Percentiles rank a stretch among this genome's conserved stretches.
Conservation (phyloP, 2,888 invertebrate genomes). For the Amphipyra berbera region DNA sequence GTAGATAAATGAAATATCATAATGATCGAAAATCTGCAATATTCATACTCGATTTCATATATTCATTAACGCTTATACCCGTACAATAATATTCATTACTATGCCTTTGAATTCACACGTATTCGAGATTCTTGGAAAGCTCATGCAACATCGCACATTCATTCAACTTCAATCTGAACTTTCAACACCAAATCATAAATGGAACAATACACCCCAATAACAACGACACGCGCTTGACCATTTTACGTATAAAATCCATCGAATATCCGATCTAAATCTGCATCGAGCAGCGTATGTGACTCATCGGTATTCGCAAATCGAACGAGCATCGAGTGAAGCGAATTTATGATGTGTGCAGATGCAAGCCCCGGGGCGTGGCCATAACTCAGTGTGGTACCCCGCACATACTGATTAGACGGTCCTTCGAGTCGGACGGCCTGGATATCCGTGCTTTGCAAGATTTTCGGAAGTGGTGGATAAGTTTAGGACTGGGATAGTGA, state of each 20-base stretch:
- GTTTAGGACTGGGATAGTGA: background rate
- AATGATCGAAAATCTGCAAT: too few relatives aligned
- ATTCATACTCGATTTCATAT: too few relatives aligned
- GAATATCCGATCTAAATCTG: conserved; percentile 41
- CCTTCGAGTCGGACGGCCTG: conserved; percentile 19
- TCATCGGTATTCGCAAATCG: conserved; percentile 77
- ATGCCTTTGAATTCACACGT: too few relatives aligned
- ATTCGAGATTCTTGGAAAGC: too few relatives aligned
- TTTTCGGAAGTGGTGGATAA: conserved; percentile 1
- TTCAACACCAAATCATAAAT: too few relatives aligned
- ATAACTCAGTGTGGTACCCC: conserved; percentile 67
- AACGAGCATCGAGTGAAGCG: conserved; percentile 72
- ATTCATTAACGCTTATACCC: too few relatives aligned
- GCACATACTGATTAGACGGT: conserved; percentile 68
- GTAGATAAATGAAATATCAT: too few relatives aligned
- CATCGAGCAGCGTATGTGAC: conserved; percentile 39
- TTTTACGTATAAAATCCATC: conserved; percentile 25
- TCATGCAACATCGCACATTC: too few relatives aligned
- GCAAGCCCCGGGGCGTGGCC: conserved; percentile 59
- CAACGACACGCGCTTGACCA: too few relatives aligned
- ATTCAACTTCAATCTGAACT: too few relatives aligned
- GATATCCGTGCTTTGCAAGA: conserved; percentile 19
- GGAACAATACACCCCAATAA: too few relatives aligned
- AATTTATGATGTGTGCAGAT: conserved; percentile 80
- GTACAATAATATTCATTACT: too few relatives aligned